Evolutionary conservation across 2,888 invertebrate species (phyloP), one percentile per base, ranked within the genome.

Genomic region (Panzeria rudis): DNA sequence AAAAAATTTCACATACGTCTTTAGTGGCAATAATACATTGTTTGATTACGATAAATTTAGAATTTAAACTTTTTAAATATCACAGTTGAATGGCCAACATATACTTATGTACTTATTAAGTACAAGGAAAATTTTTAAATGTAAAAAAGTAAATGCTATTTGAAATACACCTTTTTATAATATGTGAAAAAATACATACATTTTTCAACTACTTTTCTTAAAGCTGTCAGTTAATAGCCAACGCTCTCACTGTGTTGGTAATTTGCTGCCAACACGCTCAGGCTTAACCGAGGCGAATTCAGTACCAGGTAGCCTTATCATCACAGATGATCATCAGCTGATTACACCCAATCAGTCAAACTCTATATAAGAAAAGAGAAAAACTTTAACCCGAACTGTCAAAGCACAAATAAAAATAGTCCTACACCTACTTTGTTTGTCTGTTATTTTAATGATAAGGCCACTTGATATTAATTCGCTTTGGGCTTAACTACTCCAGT

Each of bases 41-140:
- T 61, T 17, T 47, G 9, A 11, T 25, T 29, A 38, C 13, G 44
- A 68, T 47, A 71, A 35, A 79, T 64, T 64, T 64, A 72, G 52
- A 79, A 54, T 61, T 56, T 69, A 71, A 79, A 64, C 32, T 66
- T 69, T 83, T 47, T 20, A 83, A 72, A 84, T 75, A 71, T 84
- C 79, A 84, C 38, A 79, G 84, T 71, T 84, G 71, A 84, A 80
- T 71, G 84, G 59, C 79, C 84, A 80, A 68, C 29, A 44, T 44
- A 41, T 25, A 15, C 29, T 44, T 44, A 20, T 23, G 2, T 25
- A 15, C 11, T 0, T 2, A 56, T 23, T 54, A 23, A 35, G 2
- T 59, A 20, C 32, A 35, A 17, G 32, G n/a, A 17, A 59, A 17
- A 11, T 56, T 13, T 11, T 4, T 11, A 52, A 52, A 13, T 23